Percentiles rank a stretch among this genome's conserved stretches.
phyloP scores from a whole-genome alignment of 2,888 invertebrate species.

The Allygus modestus region DNA sequence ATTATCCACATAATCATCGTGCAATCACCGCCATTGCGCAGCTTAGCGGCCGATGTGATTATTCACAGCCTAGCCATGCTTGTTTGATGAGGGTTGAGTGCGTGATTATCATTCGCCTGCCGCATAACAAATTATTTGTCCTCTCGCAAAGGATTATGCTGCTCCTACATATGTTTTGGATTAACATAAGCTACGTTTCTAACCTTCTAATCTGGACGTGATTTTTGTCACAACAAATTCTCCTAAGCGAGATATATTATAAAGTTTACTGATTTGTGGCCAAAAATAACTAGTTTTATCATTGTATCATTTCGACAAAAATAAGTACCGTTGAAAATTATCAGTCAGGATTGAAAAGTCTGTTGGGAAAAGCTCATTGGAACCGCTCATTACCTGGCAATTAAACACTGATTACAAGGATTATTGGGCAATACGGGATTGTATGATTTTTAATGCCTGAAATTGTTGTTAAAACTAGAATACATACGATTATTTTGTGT shows the following conservation, averaged over 20 bases:
- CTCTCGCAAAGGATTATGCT: no score
- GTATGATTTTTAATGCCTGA: neutral
- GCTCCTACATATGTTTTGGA: no score
- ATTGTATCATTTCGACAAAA: neutral
- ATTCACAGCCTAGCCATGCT: neutral
- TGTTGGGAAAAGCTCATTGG: neutral
- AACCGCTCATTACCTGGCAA: neutral
- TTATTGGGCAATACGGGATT: neutral
- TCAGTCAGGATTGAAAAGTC: neutral
- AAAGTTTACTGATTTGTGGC: no score
- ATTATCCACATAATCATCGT: neutral
- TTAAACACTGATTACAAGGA: slow-evolving; percentile 13
- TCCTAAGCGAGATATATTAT: no score
- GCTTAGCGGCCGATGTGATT: neutral
- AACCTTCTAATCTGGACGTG: no score
- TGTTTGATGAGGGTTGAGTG: neutral
- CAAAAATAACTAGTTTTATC: no score
- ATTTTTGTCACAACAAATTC: no score
- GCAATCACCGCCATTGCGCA: no score
- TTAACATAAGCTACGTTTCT: no score
- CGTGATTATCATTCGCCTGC: neutral
- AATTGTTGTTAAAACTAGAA: no score
- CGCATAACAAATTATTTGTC: no score
- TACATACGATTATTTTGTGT: no score
- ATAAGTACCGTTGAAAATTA: neutral